phyloP scores from a whole-genome alignment of 2,113 vertebrate species.

The Neotragus moschatus region DNA sequence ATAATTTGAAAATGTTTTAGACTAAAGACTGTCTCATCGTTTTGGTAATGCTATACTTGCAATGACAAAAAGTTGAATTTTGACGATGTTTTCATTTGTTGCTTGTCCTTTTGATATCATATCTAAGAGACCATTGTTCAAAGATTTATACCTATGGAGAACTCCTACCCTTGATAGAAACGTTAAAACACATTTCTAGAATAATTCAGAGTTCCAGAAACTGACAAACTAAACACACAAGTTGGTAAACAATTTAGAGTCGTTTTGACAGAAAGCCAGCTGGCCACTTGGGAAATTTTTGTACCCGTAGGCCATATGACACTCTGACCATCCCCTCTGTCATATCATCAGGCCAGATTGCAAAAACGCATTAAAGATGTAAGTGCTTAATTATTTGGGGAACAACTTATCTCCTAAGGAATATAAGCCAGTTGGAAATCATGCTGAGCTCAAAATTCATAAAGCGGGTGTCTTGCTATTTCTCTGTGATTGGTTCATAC shows the following conservation, averaged over 20 bases:
- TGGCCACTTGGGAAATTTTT: background rate
- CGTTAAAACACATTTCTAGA: background rate
- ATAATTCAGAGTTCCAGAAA: background rate
- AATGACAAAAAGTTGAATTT: background rate
- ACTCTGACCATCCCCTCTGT: background rate
- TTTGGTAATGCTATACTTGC: background rate
- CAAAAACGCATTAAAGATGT: conserved; percentile 21
- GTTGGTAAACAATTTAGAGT: background rate
- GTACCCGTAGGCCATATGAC: background rate
- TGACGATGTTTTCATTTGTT: background rate
- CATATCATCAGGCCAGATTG: conserved; percentile 37
- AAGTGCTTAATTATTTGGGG: conserved; percentile 50
- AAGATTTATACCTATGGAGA: background rate
- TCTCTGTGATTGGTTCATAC: background rate
- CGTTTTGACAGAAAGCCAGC: background rate
- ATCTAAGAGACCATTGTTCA: background rate
- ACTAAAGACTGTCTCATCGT: background rate
- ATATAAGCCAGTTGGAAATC: conserved; percentile 28
- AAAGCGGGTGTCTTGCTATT: background rate
- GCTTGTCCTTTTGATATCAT: background rate
- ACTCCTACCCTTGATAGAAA: background rate
- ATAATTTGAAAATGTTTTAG: background rate
- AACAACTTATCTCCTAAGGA: conserved; percentile 7
- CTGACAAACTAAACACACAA: background rate
- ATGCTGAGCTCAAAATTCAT: conserved; percentile 31